Evolutionary conservation across 2,113 vertebrate species (phyloP).

Genomic region (Chitala chitala): DNA sequence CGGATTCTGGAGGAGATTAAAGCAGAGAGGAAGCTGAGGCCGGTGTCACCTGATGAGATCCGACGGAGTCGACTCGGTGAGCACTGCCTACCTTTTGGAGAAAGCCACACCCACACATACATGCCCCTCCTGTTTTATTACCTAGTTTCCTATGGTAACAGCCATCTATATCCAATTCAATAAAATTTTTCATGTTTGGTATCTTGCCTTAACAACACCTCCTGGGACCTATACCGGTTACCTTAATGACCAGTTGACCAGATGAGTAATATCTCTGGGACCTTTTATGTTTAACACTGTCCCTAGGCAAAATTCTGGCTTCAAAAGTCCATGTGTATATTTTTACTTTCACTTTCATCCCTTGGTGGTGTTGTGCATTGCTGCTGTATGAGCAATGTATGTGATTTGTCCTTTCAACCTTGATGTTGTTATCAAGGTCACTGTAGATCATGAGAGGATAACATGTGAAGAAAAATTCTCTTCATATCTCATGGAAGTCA

Average conservation of each 20-base stretch:
- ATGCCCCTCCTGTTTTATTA: neutral
- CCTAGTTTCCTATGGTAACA: neutral
- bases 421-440: slow-evolving; percentile 32
- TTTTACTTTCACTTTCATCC: neutral
- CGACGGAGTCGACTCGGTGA: slow-evolving; percentile 80
- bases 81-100: slow-evolving; percentile 23
- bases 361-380: slow-evolving; percentile 23
- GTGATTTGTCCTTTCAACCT: slow-evolving; percentile 24
- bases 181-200: neutral
- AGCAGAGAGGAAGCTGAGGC: slow-evolving; percentile 85
- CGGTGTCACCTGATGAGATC: slow-evolving; percentile 83
- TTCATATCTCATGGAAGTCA: neutral
- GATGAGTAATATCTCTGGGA: neutral
- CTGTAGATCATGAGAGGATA: neutral
- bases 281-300: too few species aligned
- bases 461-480: neutral
- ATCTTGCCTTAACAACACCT: neutral
- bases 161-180: neutral
- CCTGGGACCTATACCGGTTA: neutral
- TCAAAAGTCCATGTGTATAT: neutral
- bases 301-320: too few species aligned
- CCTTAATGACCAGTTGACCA: neutral
- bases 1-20: slow-evolving; percentile 93
- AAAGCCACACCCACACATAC: neutral
- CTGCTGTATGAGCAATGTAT: slow-evolving; percentile 11